A percentile compares a stretch with the other conserved stretches of the same genome.
These are phyloP conservation scores for Diaprepes abbreviatus DNA, from an alignment of 2,888 invertebrate genomes.

Conservation along the genomic window DNA sequence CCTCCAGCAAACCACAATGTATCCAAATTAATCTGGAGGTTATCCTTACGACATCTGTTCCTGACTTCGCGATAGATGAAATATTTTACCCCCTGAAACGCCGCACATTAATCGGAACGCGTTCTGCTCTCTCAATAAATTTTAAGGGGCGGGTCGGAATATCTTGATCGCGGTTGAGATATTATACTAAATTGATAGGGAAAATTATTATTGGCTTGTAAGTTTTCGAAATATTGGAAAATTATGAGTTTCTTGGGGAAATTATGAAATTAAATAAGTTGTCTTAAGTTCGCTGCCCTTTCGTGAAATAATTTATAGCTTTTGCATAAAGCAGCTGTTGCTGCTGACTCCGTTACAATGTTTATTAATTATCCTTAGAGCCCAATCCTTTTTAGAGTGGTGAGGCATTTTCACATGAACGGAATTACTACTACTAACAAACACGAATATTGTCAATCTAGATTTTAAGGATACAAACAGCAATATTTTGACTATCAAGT, in stretches of 20 bases:
- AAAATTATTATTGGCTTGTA: constrained; percentile 19
- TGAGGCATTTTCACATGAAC: too few relatives aligned
- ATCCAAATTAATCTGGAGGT: background rate
- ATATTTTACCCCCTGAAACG: constrained; percentile 9
- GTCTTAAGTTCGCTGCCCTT: background rate
- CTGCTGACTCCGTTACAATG: too few relatives aligned
- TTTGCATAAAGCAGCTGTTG: too few relatives aligned
- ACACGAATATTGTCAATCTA: too few relatives aligned
- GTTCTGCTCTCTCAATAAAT: constrained; percentile 2
- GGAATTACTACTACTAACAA: too few relatives aligned
- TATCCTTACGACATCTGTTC: constrained; percentile 23
- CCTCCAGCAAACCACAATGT: background rate
- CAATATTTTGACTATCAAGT: too few relatives aligned
- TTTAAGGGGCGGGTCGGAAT: background rate
- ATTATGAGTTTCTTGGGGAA: constrained; percentile 2
- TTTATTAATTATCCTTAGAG: too few relatives aligned
- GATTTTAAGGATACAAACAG: too few relatives aligned
- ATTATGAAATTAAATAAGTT: constrained; percentile 1
- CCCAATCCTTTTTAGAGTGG: too few relatives aligned
- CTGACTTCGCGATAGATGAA: constrained; percentile 16
- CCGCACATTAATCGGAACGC: constrained; percentile 11
- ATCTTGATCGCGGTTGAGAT: constrained; percentile 14
- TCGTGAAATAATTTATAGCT: background rate
- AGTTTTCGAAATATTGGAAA: constrained; percentile 7
- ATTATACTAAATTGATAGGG: constrained; percentile 16